phyloP scores from a whole-genome alignment of 2,888 invertebrate genomes.

The Crematogaster levior region DNA sequence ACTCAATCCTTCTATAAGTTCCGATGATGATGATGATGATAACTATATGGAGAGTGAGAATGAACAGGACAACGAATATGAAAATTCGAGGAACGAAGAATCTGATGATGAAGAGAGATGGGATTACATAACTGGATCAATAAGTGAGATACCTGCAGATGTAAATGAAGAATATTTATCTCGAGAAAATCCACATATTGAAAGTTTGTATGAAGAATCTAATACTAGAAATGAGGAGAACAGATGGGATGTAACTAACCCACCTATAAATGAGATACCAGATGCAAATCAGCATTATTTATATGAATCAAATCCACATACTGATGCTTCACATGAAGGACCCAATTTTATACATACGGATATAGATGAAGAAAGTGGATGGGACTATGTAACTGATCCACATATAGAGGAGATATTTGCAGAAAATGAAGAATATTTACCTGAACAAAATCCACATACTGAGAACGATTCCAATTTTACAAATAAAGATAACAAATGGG shows the following conservation, averaged over 20 bases:
- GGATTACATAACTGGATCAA: background rate
- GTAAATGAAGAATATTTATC: background rate
- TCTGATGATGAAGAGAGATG: background rate
- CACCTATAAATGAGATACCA: background rate
- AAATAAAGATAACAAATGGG: constrained; percentile 46
- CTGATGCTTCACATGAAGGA: background rate
- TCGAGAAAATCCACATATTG: background rate
- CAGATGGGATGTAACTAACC: too few species aligned
- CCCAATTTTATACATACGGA: too few species aligned
- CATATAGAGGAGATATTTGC: background rate
- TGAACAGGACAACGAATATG: background rate
- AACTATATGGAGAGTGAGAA: constrained; percentile 2
- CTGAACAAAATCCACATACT: background rate
- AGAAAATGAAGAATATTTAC: background rate
- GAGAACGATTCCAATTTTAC: background rate
- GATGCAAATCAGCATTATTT: background rate
- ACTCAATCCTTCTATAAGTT: constrained; percentile 61
- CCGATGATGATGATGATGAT: background rate
- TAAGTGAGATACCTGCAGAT: background rate
- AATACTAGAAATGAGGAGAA: too few species aligned
- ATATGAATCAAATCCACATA: background rate
- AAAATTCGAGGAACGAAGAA: background rate
- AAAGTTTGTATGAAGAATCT: background rate
- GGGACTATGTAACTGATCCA: background rate
- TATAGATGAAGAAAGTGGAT: background rate